These are phyloP conservation scores for Silurus meridionalis DNA, from an alignment of 2,113 vertebrate genomes.

Conservation along the genomic window DNA sequence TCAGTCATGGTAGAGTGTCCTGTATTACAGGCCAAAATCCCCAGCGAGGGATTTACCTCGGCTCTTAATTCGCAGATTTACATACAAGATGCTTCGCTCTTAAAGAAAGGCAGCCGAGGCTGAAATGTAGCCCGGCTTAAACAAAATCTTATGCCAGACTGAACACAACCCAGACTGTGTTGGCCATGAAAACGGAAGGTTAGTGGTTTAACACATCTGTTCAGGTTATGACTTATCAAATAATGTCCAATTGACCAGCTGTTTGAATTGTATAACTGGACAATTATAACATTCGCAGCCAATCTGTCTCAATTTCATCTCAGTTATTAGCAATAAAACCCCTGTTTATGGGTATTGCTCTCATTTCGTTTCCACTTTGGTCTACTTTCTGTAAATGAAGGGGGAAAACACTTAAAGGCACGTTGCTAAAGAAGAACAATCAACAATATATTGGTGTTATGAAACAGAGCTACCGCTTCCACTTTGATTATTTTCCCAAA, in stretches of 20 bases:
- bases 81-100: conserved; percentile 14
- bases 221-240: not conserved
- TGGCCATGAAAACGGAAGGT: not conserved
- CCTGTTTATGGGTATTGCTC: not conserved
- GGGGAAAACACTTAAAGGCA: not conserved
- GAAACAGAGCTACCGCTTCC: not conserved
- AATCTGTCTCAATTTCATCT: not conserved
- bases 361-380: not conserved
- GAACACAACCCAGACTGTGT: conserved; percentile 2
- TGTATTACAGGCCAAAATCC: conserved; percentile 45
- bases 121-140: conserved; percentile 30
- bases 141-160: conserved; percentile 19
- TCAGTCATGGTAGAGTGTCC: conserved; percentile 26
- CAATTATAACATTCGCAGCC: not conserved
- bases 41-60: conserved; percentile 41
- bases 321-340: not conserved
- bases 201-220: not conserved
- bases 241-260: not conserved
- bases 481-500: not conserved
- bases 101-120: conserved; percentile 15
- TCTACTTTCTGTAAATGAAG: not conserved
- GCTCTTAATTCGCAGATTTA: conserved; percentile 42
- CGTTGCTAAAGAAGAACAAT: not conserved
- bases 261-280: not conserved
- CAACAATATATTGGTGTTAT: not conserved